Evolutionary conservation across 2,113 vertebrate species (phyloP).

Genomic region (Eublepharis macularius): DNA sequence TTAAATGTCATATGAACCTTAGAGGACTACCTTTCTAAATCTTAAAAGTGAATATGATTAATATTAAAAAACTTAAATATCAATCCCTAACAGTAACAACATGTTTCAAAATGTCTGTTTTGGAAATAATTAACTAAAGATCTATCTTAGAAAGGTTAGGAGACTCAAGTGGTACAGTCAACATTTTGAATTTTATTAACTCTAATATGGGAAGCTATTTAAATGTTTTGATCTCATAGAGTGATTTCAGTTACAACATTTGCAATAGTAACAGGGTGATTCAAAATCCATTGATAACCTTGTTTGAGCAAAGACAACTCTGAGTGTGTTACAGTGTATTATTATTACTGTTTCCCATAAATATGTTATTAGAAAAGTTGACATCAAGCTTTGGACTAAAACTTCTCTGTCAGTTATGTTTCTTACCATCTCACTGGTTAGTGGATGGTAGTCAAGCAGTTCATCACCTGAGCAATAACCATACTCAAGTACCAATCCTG

Average conservation of each 20-base stretch:
- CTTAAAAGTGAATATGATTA: conserved; percentile 66
- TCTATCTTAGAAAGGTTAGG: conserved; percentile 66
- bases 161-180: conserved; percentile 58
- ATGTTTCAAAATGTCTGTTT: conserved; percentile 56
- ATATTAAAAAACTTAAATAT: conserved; percentile 63
- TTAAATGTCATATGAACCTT: conserved; percentile 68
- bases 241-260: conserved; percentile 38
- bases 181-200: conserved; percentile 66
- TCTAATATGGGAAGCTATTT: conserved; percentile 53
- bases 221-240: conserved; percentile 64
- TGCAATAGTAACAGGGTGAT: conserved; percentile 49
- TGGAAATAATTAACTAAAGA: conserved; percentile 65
- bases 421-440: background rate
- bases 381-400: background rate
- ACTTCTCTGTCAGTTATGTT: background rate
- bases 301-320: background rate
- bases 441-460: background rate
- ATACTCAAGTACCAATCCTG: background rate
- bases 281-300: conserved; percentile 43
- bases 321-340: background rate
- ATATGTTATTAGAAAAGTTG: background rate
- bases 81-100: conserved; percentile 54
- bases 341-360: background rate
- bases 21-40: conserved; percentile 62
- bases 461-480: background rate